phyloP scores from a whole-genome alignment of 2,888 invertebrate genomes.

The Calliphora vomitoria region DNA sequence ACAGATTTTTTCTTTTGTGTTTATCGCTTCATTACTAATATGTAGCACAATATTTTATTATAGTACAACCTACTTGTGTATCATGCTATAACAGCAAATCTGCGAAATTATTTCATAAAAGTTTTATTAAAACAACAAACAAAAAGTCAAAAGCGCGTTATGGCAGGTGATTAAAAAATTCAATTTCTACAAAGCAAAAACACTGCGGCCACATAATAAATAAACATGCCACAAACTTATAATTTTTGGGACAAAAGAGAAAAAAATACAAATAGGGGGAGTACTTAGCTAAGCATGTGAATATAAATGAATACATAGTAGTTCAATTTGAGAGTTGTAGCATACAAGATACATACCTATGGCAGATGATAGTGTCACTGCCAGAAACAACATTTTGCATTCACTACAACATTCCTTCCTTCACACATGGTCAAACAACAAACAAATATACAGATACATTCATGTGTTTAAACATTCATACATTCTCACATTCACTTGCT shows the following conservation, averaged over 20 bases:
- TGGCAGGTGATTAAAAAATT: constrained; percentile 70
- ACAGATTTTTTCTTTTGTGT: neutral
- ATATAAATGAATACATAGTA: constrained; percentile 47
- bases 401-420: constrained; percentile 11
- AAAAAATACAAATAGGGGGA: constrained; percentile 11
- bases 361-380: constrained; percentile 63
- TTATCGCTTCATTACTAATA: constrained; percentile 15
- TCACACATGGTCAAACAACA: neutral
- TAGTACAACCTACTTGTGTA: constrained; percentile 25
- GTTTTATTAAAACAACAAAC: constrained; percentile 43
- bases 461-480: constrained; percentile 32
- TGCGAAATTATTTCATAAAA: constrained; percentile 53
- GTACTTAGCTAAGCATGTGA: neutral
- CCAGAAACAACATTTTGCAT: constrained; percentile 57
- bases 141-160: constrained; percentile 46
- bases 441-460: constrained; percentile 8
- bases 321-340: constrained; percentile 39
- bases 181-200: constrained; percentile 31
- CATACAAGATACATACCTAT: constrained; percentile 11
- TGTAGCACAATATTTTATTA: constrained; percentile 35
- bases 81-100: constrained; percentile 29
- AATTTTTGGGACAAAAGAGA: constrained; percentile 56
- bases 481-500: neutral
- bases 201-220: constrained; percentile 63
- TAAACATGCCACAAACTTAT: constrained; percentile 65